Evolutionary conservation across 2,888 invertebrate species (phyloP).

Genomic region (Dinocampus coccinellae): DNA sequence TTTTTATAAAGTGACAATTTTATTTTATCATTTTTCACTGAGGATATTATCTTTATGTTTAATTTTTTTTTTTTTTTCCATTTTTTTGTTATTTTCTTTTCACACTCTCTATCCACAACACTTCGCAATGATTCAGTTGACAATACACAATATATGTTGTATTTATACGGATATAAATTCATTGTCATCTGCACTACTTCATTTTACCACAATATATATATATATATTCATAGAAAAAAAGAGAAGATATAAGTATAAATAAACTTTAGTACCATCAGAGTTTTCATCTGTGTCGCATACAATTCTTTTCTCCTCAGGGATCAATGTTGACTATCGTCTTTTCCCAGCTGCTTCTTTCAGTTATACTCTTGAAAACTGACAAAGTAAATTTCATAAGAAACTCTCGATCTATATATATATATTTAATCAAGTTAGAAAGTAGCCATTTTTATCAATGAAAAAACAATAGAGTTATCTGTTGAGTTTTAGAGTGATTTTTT

Average conservation of each 20-base stretch:
- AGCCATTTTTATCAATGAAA: not conserved
- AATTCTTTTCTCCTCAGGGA: conserved; percentile 27
- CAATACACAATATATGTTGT: not conserved
- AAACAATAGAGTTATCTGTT: not conserved
- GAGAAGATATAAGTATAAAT: conserved; percentile 21
- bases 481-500: conserved; percentile 1
- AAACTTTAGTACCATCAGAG: conserved; percentile 31
- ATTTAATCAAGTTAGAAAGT: conserved; percentile 3
- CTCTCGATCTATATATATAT: not conserved
- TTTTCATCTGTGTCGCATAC: conserved; percentile 14
- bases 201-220: not conserved
- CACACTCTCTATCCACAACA: not conserved
- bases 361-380: conserved; percentile 12
- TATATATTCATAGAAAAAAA: not conserved
- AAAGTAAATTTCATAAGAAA: conserved; percentile 19
- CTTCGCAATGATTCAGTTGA: not conserved
- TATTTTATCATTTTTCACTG: conserved; percentile 38
- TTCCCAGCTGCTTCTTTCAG: conserved; percentile 13
- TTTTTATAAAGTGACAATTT: conserved; percentile 38
- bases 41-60: not conserved
- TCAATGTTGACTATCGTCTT: conserved; percentile 35
- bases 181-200: not conserved
- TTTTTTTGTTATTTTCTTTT: not conserved
- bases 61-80: not conserved
- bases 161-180: conserved; percentile 1